These are phyloP conservation scores for Lydus trimaculatus DNA, from an alignment of 2,888 invertebrate genomes.

Conservation along the genomic window DNA sequence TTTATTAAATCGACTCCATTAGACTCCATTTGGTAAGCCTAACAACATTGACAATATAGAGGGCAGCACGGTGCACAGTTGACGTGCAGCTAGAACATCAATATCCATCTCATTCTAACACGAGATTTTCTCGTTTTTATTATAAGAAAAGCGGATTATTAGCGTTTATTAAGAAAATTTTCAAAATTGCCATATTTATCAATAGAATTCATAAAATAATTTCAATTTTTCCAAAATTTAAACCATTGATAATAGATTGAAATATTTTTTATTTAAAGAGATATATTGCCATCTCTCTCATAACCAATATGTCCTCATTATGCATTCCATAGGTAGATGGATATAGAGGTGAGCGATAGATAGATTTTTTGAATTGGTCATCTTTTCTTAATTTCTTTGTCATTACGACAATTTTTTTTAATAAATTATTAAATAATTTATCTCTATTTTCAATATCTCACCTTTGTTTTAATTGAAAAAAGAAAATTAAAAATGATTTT, in stretches of 20 bases:
- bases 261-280: no score
- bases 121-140: not conserved
- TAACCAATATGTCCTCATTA: slow-evolving; percentile 67
- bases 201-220: no score
- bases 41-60: slow-evolving; percentile 84
- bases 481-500: slow-evolving; percentile 22
- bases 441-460: slow-evolving; percentile 9
- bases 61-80: slow-evolving; percentile 74
- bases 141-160: not conserved
- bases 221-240: no score
- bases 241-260: no score
- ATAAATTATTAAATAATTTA: slow-evolving; percentile 14
- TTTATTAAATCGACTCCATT: slow-evolving; percentile 71
- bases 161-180: not conserved
- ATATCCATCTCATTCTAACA: slow-evolving; percentile 13
- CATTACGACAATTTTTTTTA: not conserved
- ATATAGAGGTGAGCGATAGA: slow-evolving; percentile 31
- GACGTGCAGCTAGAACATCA: slow-evolving; percentile 54
- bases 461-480: not conserved
- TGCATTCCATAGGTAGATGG: slow-evolving; percentile 58
- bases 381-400: not conserved
- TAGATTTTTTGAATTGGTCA: not conserved
- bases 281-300: no score
- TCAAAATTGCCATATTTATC: no score
- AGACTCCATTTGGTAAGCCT: slow-evolving; percentile 68